A percentile compares a stretch with the other conserved stretches of the same genome.
phyloP scores from a whole-genome alignment of 1,140 invertebrate species.

The Tetragnatha versicolor region DNA sequence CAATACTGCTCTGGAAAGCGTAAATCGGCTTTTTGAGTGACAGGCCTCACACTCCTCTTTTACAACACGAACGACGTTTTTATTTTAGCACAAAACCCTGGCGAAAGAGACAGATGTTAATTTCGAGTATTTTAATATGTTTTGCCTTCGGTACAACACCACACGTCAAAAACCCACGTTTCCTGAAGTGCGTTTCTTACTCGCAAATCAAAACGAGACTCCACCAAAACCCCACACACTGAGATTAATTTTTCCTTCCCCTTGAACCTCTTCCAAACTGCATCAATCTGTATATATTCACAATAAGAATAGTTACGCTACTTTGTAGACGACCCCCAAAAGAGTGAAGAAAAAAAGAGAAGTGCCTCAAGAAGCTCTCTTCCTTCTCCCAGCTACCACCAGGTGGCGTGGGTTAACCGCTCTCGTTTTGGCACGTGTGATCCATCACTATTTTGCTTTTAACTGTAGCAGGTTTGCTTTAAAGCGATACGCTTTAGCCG shows the following conservation, averaged over 20 bases:
- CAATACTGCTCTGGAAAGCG: too few relatives aligned
- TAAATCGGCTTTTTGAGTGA: too few relatives aligned
- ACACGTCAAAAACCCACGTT: background rate
- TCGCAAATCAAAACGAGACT: constrained; percentile 9
- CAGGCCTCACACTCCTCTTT: too few relatives aligned
- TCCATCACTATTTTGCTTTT: constrained; percentile 54
- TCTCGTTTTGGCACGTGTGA: constrained; percentile 32
- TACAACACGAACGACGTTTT: too few relatives aligned
- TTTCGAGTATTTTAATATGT: background rate
- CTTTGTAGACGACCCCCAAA: constrained; percentile 4
- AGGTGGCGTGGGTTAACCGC: constrained; percentile 40
- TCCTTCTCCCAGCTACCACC: constrained; percentile 20
- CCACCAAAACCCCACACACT: background rate
- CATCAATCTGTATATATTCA: background rate
- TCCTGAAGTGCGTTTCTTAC: background rate
- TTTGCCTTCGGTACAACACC: background rate
- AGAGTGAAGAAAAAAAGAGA: constrained; percentile 13
- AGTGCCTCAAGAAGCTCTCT: too few relatives aligned
- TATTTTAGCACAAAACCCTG: too few relatives aligned
- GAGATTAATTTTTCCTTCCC: background rate
- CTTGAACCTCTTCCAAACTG: background rate
- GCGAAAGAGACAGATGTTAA: background rate
- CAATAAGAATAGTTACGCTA: background rate
- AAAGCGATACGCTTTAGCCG: constrained; percentile 41
- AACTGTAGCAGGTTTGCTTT: constrained; percentile 51